These are phyloP conservation scores for Octopus bimaculoides DNA, from an alignment of 1,140 invertebrate genomes.

Conservation along the genomic window DNA sequence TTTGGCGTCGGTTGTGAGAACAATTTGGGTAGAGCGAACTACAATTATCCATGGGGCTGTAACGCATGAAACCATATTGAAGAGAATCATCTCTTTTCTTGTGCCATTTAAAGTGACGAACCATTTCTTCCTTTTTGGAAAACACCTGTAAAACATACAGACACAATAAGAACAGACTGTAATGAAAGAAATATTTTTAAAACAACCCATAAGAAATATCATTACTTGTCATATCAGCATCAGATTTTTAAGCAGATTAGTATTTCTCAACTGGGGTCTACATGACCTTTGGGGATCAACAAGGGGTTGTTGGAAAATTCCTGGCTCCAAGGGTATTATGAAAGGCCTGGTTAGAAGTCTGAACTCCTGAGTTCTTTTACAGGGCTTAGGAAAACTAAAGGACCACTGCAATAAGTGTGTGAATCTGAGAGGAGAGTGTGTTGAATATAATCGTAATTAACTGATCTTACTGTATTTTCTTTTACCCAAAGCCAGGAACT, in stretches of 20 bases:
- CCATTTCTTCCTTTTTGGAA: constrained; percentile 98
- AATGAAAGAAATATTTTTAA: neutral
- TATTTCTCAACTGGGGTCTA: no score
- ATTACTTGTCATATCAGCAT: neutral
- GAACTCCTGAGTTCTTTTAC: no score
- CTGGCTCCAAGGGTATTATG: neutral
- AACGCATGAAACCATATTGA: constrained; percentile 94
- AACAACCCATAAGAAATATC: neutral
- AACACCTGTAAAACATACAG: constrained; percentile 66
- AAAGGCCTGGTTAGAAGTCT: no score
- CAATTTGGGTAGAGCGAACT: constrained; percentile 74
- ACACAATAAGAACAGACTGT: neutral
- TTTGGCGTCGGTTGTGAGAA: constrained; percentile 93
- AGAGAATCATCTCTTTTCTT: constrained; percentile 96
- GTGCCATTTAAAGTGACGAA: constrained; percentile 98
- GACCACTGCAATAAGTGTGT: no score
- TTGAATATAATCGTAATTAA: no score
- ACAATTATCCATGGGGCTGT: constrained; percentile 89
- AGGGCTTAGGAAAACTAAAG: no score
- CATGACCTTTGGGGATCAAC: neutral
- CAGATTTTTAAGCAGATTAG: no score
- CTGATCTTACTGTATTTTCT: no score
- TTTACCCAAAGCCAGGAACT: no score
- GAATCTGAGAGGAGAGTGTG: no score
- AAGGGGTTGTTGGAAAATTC: neutral